Evolutionary conservation across 1,140 invertebrate species (phyloP).

Genomic region (Neodiprion lecontei): DNA sequence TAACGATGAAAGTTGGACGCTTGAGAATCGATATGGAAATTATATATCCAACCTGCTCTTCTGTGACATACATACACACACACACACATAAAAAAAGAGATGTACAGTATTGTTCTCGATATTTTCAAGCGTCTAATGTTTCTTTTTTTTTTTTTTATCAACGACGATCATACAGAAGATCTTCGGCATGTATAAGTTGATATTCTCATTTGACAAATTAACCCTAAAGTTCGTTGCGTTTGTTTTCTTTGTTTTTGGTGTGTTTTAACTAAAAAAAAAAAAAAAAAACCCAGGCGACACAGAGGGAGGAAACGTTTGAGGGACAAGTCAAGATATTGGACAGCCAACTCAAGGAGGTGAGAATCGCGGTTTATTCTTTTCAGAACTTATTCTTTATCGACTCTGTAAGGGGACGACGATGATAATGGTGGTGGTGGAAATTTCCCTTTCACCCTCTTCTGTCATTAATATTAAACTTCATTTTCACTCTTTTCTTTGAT

Average conservation of each 20-base stretch:
- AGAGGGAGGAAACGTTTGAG: conserved; percentile 96
- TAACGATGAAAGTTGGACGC: too few relatives aligned
- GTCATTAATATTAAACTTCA: too few relatives aligned
- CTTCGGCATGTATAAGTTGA: too few relatives aligned
- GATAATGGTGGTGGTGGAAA: neutral
- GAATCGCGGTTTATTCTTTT: conserved; percentile 23
- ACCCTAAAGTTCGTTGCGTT: conserved; percentile 46
- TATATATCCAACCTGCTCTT: too few relatives aligned
- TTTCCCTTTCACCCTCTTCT: neutral
- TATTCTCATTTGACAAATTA: conserved; percentile 43
- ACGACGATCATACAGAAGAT: too few relatives aligned
- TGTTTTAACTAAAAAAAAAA: conserved; percentile 35
- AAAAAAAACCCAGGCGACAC: conserved; percentile 78
- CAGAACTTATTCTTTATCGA: neutral
- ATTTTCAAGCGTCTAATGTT: too few relatives aligned
- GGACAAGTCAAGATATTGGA: conserved; percentile 92
- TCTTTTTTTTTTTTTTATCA: too few relatives aligned
- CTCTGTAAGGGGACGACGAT: neutral
- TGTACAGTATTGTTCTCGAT: too few relatives aligned
- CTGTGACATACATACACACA: too few relatives aligned
- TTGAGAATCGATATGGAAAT: too few relatives aligned
- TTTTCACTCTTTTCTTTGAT: too few relatives aligned
- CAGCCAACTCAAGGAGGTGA: conserved; percentile 93
- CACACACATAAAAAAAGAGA: too few relatives aligned
- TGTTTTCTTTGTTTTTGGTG: conserved; percentile 44